Evolutionary conservation across 2,797 vertebrate species (phyloP).

Genomic region (Liparis tanakae): DNA sequence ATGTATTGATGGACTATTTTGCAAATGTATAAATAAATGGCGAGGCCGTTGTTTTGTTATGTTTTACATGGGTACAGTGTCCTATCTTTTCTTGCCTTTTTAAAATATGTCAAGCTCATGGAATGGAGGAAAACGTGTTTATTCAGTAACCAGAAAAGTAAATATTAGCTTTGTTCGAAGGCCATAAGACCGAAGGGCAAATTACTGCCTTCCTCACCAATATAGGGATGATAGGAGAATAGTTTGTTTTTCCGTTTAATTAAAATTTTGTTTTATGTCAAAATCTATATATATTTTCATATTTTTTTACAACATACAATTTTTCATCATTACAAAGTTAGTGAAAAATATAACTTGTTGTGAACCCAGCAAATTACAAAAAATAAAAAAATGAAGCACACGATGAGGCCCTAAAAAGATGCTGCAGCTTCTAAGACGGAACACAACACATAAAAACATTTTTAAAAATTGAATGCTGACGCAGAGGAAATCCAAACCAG

Average conservation of each 20-base stretch:
- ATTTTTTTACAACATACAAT: not conserved
- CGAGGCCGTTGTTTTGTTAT: not conserved
- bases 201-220: not conserved
- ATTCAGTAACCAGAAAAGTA: slow-evolving; percentile 30
- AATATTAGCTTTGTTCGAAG: slow-evolving; percentile 25
- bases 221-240: not conserved
- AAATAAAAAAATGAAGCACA: not conserved
- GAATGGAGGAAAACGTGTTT: not conserved
- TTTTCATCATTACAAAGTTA: not conserved
- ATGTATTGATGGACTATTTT: not conserved
- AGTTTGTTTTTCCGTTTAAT: not conserved
- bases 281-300: not conserved
- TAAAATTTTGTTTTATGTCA: not conserved
- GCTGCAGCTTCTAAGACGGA: not conserved
- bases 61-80: not conserved
- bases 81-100: not conserved
- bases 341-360: not conserved
- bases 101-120: not conserved
- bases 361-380: not conserved
- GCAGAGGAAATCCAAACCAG: slow-evolving; percentile 59
- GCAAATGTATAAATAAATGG: slow-evolving; percentile 28
- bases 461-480: slow-evolving; percentile 19
- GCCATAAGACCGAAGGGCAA: not conserved
- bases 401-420: not conserved
- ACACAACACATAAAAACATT: not conserved